phyloP scores from a whole-genome alignment of 30 jellyfish, hydroid and myxozoan genomes.

The Aurelia sp. region DNA sequence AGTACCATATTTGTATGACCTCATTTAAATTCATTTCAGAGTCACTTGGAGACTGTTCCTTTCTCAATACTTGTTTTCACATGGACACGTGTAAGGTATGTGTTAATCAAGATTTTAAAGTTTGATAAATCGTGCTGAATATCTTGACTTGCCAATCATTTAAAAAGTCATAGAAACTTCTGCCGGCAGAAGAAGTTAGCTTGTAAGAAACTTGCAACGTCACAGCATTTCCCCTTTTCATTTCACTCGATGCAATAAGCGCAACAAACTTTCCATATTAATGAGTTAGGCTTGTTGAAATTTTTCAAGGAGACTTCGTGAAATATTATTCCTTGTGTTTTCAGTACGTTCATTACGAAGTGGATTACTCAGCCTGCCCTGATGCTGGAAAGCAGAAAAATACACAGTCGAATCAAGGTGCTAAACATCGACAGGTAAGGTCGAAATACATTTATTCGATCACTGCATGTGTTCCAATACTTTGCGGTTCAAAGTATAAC shows the following conservation, averaged over 20 bases:
- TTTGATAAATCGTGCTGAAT: too few species aligned
- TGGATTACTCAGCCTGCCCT: conserved; percentile 91
- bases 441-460: not conserved
- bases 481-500: too few species aligned
- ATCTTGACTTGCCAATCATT: too few species aligned
- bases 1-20: too few species aligned
- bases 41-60: conserved; percentile 98
- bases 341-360: conserved; percentile 99
- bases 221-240: too few species aligned
- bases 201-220: too few species aligned
- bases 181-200: not conserved
- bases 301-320: not conserved
- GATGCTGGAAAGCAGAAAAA: conserved; percentile 61
- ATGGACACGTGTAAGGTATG: conserved; percentile 98
- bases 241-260: not conserved
- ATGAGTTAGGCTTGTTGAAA: not conserved
- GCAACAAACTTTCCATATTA: not conserved
- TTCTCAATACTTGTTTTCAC: conserved; percentile 97
- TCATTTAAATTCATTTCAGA: conserved; percentile 44
- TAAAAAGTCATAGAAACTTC: too few species aligned
- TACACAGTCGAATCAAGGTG: conserved; percentile 45
- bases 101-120: too few species aligned
- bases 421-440: conserved; percentile 42
- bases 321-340: not conserved
- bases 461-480: too few species aligned